Percentiles rank a stretch among this genome's conserved stretches.
These are phyloP conservation scores for Pyralis farinalis DNA, from an alignment of 2,888 invertebrate genomes.

Conservation along the genomic window DNA sequence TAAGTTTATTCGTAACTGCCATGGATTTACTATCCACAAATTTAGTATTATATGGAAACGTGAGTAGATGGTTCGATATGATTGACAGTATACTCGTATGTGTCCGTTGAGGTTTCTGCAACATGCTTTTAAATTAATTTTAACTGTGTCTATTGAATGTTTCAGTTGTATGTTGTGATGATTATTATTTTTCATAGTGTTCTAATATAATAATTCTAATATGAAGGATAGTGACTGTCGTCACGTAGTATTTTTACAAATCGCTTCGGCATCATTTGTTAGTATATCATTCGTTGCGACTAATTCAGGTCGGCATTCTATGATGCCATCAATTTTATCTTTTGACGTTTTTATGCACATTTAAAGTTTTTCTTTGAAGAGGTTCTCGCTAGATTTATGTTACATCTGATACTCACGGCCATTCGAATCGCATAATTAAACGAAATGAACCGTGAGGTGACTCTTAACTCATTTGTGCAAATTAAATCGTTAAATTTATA, in stretches of 20 bases:
- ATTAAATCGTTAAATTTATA: neutral
- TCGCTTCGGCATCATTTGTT: conserved; percentile 54
- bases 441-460: conserved; percentile 3
- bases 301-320: conserved; percentile 49
- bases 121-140: no score
- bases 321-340: conserved; percentile 61
- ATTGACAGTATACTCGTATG: no score
- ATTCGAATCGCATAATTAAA: conserved; percentile 14
- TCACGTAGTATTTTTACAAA: conserved; percentile 70
- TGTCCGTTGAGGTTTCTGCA: no score
- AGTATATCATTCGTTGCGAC: conserved; percentile 59
- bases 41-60: no score
- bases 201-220: conserved; percentile 5
- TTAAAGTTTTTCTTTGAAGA: conserved; percentile 76
- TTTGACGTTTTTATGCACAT: conserved; percentile 78
- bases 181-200: no score
- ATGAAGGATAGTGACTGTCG: conserved; percentile 39
- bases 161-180: no score
- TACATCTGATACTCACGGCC: conserved; percentile 40
- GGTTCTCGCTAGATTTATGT: conserved; percentile 59
- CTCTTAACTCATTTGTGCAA: conserved; percentile 4
- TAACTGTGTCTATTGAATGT: no score
- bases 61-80: no score
- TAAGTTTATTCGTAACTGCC: conserved; percentile 41
- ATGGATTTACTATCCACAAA: no score